Evolutionary conservation across 2,888 invertebrate species (phyloP).

Genomic region (Leptopilina syphax): DNA sequence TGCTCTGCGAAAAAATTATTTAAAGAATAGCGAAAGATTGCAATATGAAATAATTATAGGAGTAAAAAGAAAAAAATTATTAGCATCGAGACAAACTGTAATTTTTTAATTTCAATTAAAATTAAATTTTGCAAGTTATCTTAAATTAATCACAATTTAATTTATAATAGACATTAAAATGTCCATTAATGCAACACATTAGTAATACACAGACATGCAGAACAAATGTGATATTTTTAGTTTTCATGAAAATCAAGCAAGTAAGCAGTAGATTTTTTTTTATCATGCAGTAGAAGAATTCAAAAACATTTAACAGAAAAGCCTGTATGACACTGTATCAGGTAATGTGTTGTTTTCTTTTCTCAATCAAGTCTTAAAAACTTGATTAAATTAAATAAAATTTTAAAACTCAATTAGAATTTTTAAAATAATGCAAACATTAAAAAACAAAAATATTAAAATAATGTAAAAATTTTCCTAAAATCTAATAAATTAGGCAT

Average conservation of each 20-base stretch:
- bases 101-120: no score
- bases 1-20: no score
- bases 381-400: background rate
- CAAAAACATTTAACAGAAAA: conserved; percentile 14
- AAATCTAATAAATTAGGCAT: background rate
- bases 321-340: background rate
- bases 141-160: no score
- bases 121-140: no score
- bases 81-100: no score
- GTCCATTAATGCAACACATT: no score
- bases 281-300: conserved; percentile 7
- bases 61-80: no score
- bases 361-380: background rate
- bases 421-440: background rate
- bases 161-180: no score
- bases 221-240: no score
- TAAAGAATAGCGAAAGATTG: no score
- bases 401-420: background rate
- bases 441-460: background rate
- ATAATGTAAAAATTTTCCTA: background rate
- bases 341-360: conserved; percentile 13
- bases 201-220: no score
- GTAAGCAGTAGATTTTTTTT: background rate
- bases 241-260: background rate
- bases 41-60: no score